A percentile compares a stretch with the other conserved stretches of the same genome.
phyloP scores from a whole-genome alignment of 2,113 vertebrate species.

The Gavialis gangeticus region DNA sequence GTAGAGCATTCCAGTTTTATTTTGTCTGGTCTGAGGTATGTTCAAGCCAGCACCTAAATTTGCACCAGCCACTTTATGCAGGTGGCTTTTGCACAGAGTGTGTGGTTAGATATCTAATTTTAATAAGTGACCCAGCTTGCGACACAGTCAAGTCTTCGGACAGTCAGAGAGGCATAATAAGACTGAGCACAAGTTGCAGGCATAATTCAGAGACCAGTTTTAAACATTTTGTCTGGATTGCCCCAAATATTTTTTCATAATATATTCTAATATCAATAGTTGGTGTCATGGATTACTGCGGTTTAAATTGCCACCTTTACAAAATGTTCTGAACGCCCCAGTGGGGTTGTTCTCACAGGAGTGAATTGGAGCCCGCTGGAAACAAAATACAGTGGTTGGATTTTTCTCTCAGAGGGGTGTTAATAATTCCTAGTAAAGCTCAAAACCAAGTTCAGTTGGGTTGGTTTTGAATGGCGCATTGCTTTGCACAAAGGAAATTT shows the following conservation, averaged over 20 bases:
- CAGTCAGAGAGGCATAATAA: not conserved
- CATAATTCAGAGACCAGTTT: slow-evolving; percentile 6
- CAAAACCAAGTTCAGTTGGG: slow-evolving; percentile 56
- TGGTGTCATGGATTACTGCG: not conserved
- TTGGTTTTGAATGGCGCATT: slow-evolving; percentile 42
- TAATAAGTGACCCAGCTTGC: not conserved
- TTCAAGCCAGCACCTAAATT: not conserved
- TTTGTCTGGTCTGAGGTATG: not conserved
- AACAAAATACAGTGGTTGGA: slow-evolving; percentile 62
- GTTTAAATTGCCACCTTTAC: slow-evolving; percentile 53
- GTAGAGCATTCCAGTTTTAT: not conserved
- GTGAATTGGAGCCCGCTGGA: slow-evolving; percentile 58
- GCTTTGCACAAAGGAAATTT: slow-evolving; percentile 1
- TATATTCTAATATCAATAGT: not conserved
- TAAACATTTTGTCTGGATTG: slow-evolving; percentile 7
- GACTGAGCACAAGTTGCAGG: slow-evolving; percentile 1
- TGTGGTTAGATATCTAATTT: rapidly evolving
- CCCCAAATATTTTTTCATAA: slow-evolving; percentile 21
- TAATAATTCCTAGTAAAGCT: slow-evolving; percentile 64
- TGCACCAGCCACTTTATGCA: not conserved
- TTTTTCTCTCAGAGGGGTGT: slow-evolving; percentile 49
- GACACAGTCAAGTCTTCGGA: not conserved
- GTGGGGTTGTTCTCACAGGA: slow-evolving; percentile 54
- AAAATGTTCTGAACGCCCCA: slow-evolving; percentile 53
- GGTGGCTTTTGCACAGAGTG: not conserved